Base-by-base conservation (phyloP, 1,140 invertebrate species). In the Drosophila micromelanica region DNA sequence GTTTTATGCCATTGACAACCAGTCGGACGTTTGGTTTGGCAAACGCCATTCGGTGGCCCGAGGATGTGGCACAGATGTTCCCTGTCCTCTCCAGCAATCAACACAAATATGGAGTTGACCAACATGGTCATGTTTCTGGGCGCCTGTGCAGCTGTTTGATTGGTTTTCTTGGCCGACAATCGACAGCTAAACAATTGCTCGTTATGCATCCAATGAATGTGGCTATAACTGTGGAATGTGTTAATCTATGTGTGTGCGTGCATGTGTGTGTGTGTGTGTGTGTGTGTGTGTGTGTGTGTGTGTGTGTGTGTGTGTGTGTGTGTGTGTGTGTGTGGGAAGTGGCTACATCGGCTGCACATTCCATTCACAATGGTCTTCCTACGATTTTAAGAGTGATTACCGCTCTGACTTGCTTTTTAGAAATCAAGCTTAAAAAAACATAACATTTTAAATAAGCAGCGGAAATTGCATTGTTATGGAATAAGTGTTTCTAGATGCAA, bases 151-250 rank as follows among this genome's bases (percentile, higher is more conserved):
- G 68, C 68, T 70, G 68, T 70, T 57, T 65, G 61, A 71, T 71
- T 71, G 61, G 68, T 42, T 65, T 70, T 71, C 15, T 60, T 52
- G n/a, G 51, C 42, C 51, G 8, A 35, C 68, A 70, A 70, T 70
- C 68, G 68, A 71, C 68, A 71, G 45, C 52, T 57, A 51, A 48
- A 72, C 69, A 72, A 72, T 72, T 72, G 62, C 69, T 72, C 62
- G 69, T 72, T 72, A 72, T 52, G 52, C 40, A 56, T 45, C 42
- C 62, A 56, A 17, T 52, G 49, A 52, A 52, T 52, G 49, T 27
- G 61, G 27, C 62, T 30, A 6, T 2, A 35, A 35, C 32, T 35
- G 32, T 17, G 61, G 61, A 55, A 64, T 64, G 61, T 20, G n/a
- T 43, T 43, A 30, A 15, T 17, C 38, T 27, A 27, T 27, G 20